A percentile compares a stretch with the other conserved stretches of the same genome.
Conservation (phyloP, 2,888 invertebrate species). For the Andrena minutula region DNA sequence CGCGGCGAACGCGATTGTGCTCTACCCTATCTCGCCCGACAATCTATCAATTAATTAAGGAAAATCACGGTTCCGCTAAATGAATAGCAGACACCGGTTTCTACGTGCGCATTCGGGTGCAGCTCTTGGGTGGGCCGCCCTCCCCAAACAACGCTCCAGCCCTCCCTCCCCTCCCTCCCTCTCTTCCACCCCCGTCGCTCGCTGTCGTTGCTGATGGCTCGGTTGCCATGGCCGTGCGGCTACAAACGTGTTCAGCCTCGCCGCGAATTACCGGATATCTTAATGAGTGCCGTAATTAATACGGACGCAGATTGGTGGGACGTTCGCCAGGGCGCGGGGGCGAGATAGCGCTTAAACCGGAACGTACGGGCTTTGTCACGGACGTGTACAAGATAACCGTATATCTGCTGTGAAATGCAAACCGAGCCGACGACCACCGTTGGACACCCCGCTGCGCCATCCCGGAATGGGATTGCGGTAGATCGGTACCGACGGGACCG, state of each 20-base stretch:
- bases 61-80: slow-evolving; percentile 81
- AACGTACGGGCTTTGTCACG: slow-evolving; percentile 82
- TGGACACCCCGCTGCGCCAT: slow-evolving; percentile 68
- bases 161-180: no score
- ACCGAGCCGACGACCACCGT: slow-evolving; percentile 71
- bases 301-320: slow-evolving; percentile 83
- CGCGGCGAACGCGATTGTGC: slow-evolving; percentile 69
- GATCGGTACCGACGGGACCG: slow-evolving; percentile 59
- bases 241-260: slow-evolving; percentile 65
- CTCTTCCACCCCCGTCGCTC: no score
- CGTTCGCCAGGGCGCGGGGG: slow-evolving; percentile 74
- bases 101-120: slow-evolving; percentile 56
- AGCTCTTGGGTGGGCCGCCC: slow-evolving; percentile 6
- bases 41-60: slow-evolving; percentile 84
- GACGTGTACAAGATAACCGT: slow-evolving; percentile 82
- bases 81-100: slow-evolving; percentile 74
- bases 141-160: not conserved
- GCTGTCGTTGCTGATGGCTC: not conserved
- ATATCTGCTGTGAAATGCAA: slow-evolving; percentile 80
- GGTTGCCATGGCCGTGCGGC: slow-evolving; percentile 55
- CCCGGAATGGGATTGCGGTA: slow-evolving; percentile 73
- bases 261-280: slow-evolving; percentile 84
- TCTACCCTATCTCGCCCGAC: slow-evolving; percentile 78
- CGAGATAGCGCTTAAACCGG: slow-evolving; percentile 81
- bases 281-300: slow-evolving; percentile 85